Percentiles rank a stretch among this genome's conserved stretches.
phyloP scores from a whole-genome alignment of 2,797 vertebrate genomes.

The Sebastes diploproa region DNA sequence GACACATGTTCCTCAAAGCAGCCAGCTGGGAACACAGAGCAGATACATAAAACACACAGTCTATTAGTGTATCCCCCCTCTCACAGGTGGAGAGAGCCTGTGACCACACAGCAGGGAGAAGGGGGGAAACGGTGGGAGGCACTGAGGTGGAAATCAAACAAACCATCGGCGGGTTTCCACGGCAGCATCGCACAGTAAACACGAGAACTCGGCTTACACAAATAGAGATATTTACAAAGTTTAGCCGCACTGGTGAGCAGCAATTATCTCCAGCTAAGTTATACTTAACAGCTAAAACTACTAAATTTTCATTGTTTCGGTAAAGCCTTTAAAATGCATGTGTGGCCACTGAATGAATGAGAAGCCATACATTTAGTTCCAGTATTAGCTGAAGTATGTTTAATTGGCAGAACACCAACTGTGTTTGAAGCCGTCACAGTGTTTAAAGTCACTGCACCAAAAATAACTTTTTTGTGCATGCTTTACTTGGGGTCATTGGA shows the following conservation, averaged over 20 bases:
- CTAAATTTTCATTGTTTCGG: neutral
- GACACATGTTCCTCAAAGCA: slow-evolving; percentile 22
- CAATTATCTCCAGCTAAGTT: slow-evolving; percentile 10
- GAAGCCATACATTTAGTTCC: neutral
- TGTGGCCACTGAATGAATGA: neutral
- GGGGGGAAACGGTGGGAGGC: slow-evolving; percentile 18
- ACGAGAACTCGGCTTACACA: slow-evolving; percentile 37
- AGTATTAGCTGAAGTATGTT: neutral
- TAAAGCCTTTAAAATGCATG: neutral
- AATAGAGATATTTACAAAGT: slow-evolving; percentile 58
- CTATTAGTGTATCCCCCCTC: neutral
- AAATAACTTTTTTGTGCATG: neutral
- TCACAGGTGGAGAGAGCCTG: slow-evolving; percentile 64
- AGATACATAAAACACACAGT: slow-evolving; percentile 39
- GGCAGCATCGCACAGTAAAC: slow-evolving; percentile 64
- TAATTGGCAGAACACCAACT: neutral
- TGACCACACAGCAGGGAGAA: slow-evolving; percentile 50
- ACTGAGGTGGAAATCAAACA: slow-evolving; percentile 75
- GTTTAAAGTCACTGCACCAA: neutral
- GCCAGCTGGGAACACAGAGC: slow-evolving; percentile 56
- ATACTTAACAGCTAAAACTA: neutral
- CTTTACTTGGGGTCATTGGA: neutral
- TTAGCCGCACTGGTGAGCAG: slow-evolving; percentile 30
- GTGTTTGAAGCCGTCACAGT: neutral
- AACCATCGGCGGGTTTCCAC: slow-evolving; percentile 65